These are phyloP conservation scores for Drosophila paulistorum DNA, from an alignment of 1,140 invertebrate species.

Conservation along the genomic window DNA sequence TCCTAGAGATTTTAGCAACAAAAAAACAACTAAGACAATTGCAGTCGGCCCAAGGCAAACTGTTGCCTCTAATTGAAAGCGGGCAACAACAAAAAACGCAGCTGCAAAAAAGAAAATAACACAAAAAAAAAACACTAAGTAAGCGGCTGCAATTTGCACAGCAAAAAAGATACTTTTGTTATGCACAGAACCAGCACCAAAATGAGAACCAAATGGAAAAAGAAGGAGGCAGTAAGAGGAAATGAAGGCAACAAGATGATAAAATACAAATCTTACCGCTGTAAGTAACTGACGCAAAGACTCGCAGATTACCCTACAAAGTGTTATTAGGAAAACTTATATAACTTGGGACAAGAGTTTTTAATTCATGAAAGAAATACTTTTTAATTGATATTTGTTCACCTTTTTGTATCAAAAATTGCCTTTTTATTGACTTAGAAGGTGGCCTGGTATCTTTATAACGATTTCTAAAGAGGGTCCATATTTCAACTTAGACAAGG, in stretches of 20 bases:
- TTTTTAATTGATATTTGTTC: too few relatives aligned
- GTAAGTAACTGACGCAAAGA: neutral
- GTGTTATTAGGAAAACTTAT: neutral
- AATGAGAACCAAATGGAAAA: slow-evolving; percentile 29
- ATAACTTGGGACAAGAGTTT: too few relatives aligned
- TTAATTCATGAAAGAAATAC: too few relatives aligned
- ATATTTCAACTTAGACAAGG: too few relatives aligned
- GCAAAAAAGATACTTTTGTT: slow-evolving; percentile 47
- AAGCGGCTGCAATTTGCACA: slow-evolving; percentile 67
- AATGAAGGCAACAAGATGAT: slow-evolving; percentile 9
- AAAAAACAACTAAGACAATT: slow-evolving; percentile 61
- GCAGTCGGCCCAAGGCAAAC: slow-evolving; percentile 52
- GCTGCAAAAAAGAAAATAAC: neutral
- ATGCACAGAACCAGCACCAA: slow-evolving; percentile 41
- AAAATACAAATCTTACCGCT: slow-evolving; percentile 5
- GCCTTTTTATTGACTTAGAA: too few relatives aligned
- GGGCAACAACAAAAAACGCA: slow-evolving; percentile 29
- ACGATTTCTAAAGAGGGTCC: too few relatives aligned
- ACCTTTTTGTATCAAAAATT: too few relatives aligned
- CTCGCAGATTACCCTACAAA: neutral
- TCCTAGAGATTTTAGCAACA: slow-evolving; percentile 56
- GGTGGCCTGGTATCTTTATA: too few relatives aligned
- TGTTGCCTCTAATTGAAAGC: slow-evolving; percentile 76
- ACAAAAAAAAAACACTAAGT: slow-evolving; percentile 13
- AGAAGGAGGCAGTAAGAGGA: slow-evolving; percentile 1